phyloP scores from a whole-genome alignment of 1,140 invertebrate genomes.

The Sycophila sp. region DNA sequence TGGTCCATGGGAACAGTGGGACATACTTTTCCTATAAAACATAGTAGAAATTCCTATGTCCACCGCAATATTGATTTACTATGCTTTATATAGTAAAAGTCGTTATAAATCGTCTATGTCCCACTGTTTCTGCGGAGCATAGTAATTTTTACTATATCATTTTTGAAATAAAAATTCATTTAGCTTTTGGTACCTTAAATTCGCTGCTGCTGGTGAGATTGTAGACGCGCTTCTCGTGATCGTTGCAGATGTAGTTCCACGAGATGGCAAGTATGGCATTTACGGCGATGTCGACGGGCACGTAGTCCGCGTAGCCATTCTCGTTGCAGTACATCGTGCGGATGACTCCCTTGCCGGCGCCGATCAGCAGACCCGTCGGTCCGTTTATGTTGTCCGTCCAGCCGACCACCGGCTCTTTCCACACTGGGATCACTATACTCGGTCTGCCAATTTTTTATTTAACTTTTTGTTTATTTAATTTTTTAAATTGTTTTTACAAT shows the following conservation, averaged over 20 bases:
- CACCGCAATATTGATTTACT: too few species aligned
- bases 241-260: constrained; percentile 69
- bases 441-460: constrained; percentile 47
- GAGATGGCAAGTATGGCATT: constrained; percentile 74
- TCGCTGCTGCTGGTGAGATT: constrained; percentile 80
- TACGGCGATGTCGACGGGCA: constrained; percentile 85
- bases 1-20: too few species aligned
- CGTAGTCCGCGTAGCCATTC: constrained; percentile 82
- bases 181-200: constrained; percentile 81
- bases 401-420: constrained; percentile 82
- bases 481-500: neutral
- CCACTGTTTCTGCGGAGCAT: too few species aligned
- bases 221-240: constrained; percentile 68
- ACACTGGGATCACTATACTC: constrained; percentile 78
- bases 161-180: too few species aligned
- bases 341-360: constrained; percentile 86
- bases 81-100: too few species aligned
- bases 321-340: constrained; percentile 85
- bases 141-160: too few species aligned
- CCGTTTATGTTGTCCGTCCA: constrained; percentile 97
- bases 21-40: too few species aligned
- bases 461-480: neutral
- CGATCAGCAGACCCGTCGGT: constrained; percentile 81
- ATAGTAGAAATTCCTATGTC: too few species aligned
- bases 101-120: too few species aligned